phyloP scores from a whole-genome alignment of 2,797 vertebrate genomes.

The Poecilia picta region DNA sequence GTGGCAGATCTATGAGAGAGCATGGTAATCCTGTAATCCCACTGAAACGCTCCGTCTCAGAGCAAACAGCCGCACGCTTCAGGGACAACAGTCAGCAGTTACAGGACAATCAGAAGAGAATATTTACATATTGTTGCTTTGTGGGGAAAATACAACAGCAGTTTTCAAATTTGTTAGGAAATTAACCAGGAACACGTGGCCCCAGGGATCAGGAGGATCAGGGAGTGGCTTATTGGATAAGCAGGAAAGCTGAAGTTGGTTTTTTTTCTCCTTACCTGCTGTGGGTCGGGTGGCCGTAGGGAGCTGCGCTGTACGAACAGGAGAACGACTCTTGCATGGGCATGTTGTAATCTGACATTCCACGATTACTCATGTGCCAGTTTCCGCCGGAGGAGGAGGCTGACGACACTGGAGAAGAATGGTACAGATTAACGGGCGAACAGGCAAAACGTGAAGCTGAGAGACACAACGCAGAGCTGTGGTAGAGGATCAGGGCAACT shows the following conservation, averaged over 20 bases:
- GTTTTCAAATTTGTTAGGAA: conserved; percentile 43
- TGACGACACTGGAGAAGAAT: conserved; percentile 79
- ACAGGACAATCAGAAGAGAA: conserved; percentile 11
- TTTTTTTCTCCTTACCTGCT: conserved; percentile 85
- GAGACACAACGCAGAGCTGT: too few relatives aligned
- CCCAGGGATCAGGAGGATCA: conserved; percentile 63
- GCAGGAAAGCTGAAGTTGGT: conserved; percentile 45
- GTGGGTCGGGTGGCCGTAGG: conserved; percentile 85
- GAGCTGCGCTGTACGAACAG: conserved; percentile 82
- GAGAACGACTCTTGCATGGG: conserved; percentile 78
- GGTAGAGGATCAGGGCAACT: too few relatives aligned
- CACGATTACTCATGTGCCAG: conserved; percentile 82
- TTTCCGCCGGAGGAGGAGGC: conserved; percentile 82
- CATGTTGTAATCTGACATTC: conserved; percentile 83
- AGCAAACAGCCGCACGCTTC: conserved; percentile 15
- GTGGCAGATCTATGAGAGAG: conserved; percentile 78
- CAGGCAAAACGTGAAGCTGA: not conserved
- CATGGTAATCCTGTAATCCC: conserved; percentile 60
- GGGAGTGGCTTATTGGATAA: conserved; percentile 69
- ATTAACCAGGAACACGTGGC: conserved; percentile 63
- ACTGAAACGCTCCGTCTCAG: conserved; percentile 26
- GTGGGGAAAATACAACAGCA: conserved; percentile 14
- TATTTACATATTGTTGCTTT: conserved; percentile 26
- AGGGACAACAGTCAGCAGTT: conserved; percentile 9
- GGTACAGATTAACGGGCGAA: conserved; percentile 16